Percentiles rank a stretch among this genome's conserved stretches.
These are phyloP conservation scores for Prosapia bicincta DNA, from an alignment of 2,888 invertebrate genomes.

Conservation along the genomic window DNA sequence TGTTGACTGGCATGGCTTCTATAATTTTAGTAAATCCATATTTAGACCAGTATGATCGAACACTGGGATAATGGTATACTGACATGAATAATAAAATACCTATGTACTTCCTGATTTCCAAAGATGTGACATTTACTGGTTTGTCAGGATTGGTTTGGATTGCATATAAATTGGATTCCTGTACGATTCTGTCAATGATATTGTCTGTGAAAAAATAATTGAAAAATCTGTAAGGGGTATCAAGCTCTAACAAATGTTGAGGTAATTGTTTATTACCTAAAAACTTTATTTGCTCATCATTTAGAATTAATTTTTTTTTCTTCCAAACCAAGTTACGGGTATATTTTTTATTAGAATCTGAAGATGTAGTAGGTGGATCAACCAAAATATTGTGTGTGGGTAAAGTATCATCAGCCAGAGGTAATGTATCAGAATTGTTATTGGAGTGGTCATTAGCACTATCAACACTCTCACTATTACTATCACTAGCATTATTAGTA, in stretches of 20 bases:
- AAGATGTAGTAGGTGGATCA: too few species aligned
- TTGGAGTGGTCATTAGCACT: too few species aligned
- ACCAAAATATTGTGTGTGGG: too few species aligned
- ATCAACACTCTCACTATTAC: too few species aligned
- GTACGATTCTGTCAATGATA: background rate
- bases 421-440: too few species aligned
- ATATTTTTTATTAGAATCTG: too few species aligned
- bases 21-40: background rate
- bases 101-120: background rate
- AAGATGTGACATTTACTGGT: background rate
- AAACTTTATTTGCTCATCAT: too few species aligned
- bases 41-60: background rate
- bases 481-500: too few species aligned
- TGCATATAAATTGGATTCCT: background rate
- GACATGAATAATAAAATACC: background rate
- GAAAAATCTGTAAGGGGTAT: background rate
- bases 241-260: background rate
- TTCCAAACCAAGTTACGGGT: too few species aligned
- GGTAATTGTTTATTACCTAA: too few species aligned
- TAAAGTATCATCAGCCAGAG: too few species aligned
- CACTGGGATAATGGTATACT: background rate
- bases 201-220: background rate
- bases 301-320: too few species aligned
- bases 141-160: background rate
- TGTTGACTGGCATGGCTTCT: conserved; percentile 10